Evolutionary conservation across 2,113 vertebrate genomes (phyloP), one percentile per base, ranked within the genome.

Genomic region (Enhydra lutris): DNA sequence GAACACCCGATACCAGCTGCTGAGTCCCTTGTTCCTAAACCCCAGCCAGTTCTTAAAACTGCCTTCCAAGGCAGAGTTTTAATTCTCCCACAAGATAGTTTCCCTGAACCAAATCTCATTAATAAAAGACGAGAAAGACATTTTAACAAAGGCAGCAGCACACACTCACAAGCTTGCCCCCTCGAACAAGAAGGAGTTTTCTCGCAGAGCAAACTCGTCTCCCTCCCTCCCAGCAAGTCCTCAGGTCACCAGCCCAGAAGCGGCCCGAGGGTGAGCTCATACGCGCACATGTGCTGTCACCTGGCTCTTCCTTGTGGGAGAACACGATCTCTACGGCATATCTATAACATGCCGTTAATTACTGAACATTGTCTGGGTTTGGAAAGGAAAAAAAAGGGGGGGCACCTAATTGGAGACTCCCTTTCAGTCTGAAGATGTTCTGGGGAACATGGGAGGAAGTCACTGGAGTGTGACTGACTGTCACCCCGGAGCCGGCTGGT

Each of bases 291-390:
- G 26, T 34, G 31, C 95, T 97, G 96, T 88, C 96, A 61, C 84
- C 63, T 92, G 83, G 15, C 17, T 80, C 65, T 95, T 89, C 93
- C 95, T 85, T 63, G 11, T 96, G 95, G 97, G 92, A 88, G 94
- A 97, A 97, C 78, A 92, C 81, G 97, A 97, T 57, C 36, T 92
- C 45, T 73, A 82, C 17, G 80, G 87, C 55, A 88, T 92, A 89
- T 91, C 96, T 65, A 94, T 93, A 97, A 96, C 67, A 59, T 59
- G 88, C 74, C 97, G 73, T 97, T 98, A 97, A 97, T 98, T 97
- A 90, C 97, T 13, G 59, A 96, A 61, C 79, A 45, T 15, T 89
- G 90, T 92, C 88, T 98, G 47, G 71, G 76, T 88, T 34, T 89
- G 90, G 24, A 65, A 61, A 36, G 20, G 17, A 23, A 36, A 65